A percentile compares a stretch with the other conserved stretches of the same genome.
These are phyloP conservation scores for Limosa lapponica DNA, from an alignment of 2,797 vertebrate genomes.

Conservation along the genomic window DNA sequence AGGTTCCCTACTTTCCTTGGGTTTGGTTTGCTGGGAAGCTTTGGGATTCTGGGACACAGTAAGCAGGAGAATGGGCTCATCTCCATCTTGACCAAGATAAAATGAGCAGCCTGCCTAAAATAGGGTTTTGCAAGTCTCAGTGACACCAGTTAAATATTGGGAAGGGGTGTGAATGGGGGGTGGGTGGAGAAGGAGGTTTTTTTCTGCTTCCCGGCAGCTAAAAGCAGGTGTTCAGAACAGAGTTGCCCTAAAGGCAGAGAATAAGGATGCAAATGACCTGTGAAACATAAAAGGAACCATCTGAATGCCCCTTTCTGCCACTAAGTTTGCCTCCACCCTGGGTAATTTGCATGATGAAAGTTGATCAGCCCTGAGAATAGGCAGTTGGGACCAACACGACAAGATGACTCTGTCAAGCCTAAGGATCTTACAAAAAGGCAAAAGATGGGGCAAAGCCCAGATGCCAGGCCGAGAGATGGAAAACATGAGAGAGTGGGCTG, in stretches of 20 bases:
- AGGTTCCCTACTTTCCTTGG: not conserved
- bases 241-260: conserved; percentile 57
- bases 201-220: conserved; percentile 22
- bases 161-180: not conserved
- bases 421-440: not conserved
- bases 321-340: conserved; percentile 32
- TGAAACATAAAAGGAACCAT: conserved; percentile 47
- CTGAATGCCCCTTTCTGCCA: conserved; percentile 34
- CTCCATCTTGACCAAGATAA: not conserved
- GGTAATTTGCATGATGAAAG: conserved; percentile 28
- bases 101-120: not conserved
- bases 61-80: not conserved
- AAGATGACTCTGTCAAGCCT: not conserved
- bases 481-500: not conserved
- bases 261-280: conserved; percentile 60
- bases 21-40: not conserved
- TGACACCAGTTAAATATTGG: not conserved
- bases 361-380: conserved; percentile 36
- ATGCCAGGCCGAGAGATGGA: not conserved
- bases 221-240: conserved; percentile 47
- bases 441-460: not conserved
- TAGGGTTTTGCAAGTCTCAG: not conserved
- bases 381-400: not conserved
- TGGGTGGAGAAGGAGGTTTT: not conserved
- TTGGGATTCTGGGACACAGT: not conserved